Base-by-base conservation (phyloP, 1,140 invertebrate species). In the Drosophila murphyi region DNA sequence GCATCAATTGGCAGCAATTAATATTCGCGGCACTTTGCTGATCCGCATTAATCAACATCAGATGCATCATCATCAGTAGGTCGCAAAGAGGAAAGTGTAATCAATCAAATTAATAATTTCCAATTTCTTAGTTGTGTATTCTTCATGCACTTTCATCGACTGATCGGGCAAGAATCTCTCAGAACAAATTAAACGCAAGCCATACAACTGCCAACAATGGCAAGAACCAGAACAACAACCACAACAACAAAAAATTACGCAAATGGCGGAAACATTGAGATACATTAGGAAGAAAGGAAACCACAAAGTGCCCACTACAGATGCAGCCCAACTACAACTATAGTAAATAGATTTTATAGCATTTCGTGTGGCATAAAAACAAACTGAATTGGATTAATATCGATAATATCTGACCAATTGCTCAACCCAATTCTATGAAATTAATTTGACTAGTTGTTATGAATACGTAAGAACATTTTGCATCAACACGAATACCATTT, bases 1-100 rank as follows among this genome's bases (percentile, higher is more conserved):
- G 35, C 72, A 41, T 35, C 79, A 81, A 81, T 81, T 82, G 74
- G 48, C 74, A 51, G 59, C 79, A 82, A 82, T 78, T 82, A 62
- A 62, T 59, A 51, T 55, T 71, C 61, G 51, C 62, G 56, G 8
- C 35, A 48, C 45, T 60, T 52, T 65, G 20, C 37, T 20, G 59
- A 43, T 41, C 47, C 10, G 45, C 69, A 62, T 61, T 68, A 79
- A 78, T 62, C 41, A 56, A n/a, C 50, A 64, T 52, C 12, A 54
- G 35, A 47, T 32, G 47, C 37, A 55, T 32, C 6, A 65, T 65
- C 55, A 41, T 55, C 7, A 29, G 35, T 34, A 3, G 39, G 31
- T 37, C 29, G 8, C 37, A 45, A 54, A 12, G 37, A 10, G 48
- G 3, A 29, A 41, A 52, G 12, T 39, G 20, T 50, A 69, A 72